phyloP scores from a whole-genome alignment of 2,113 vertebrate genomes.

The Atherinomorus stipes region DNA sequence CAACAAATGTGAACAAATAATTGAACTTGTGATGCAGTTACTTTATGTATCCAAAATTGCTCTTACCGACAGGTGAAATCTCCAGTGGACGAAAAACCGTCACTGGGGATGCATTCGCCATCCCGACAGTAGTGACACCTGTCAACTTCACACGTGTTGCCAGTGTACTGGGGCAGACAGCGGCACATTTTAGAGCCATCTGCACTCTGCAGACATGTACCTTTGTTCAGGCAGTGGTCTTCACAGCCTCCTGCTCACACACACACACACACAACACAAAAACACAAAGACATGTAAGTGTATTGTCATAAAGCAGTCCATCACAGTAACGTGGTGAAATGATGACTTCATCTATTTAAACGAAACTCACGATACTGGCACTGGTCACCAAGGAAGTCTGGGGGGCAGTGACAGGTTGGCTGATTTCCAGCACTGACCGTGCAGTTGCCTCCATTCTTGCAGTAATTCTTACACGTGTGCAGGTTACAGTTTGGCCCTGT shows the following conservation, averaged over 20 bases:
- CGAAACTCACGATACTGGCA: constrained; percentile 94
- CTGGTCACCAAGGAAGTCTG: constrained; percentile 89
- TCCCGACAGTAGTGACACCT: constrained; percentile 91
- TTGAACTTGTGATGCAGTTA: not conserved
- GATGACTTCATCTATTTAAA: not conserved
- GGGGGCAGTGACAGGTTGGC: constrained; percentile 89
- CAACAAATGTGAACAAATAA: not conserved
- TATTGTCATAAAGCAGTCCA: not conserved
- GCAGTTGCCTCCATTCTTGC: constrained; percentile 92
- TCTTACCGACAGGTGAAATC: constrained; percentile 91
- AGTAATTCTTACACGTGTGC: constrained; percentile 90
- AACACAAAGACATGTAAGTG: not conserved
- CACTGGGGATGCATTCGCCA: constrained; percentile 85
- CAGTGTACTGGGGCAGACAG: constrained; percentile 87
- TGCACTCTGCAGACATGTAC: constrained; percentile 87
- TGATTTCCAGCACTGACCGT: constrained; percentile 93
- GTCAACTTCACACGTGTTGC: constrained; percentile 86
- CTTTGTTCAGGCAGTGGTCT: constrained; percentile 87
- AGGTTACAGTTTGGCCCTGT: constrained; percentile 92
- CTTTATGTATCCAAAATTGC: not conserved
- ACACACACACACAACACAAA: constrained; percentile 42
- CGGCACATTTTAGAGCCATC: constrained; percentile 86
- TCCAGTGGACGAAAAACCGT: constrained; percentile 81
- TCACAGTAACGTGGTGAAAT: not conserved
- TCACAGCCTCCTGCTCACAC: constrained; percentile 87